Evolutionary conservation across 2,888 invertebrate species (phyloP), one percentile per base, ranked within the genome.

Genomic region (Lasioglossum lativentre): DNA sequence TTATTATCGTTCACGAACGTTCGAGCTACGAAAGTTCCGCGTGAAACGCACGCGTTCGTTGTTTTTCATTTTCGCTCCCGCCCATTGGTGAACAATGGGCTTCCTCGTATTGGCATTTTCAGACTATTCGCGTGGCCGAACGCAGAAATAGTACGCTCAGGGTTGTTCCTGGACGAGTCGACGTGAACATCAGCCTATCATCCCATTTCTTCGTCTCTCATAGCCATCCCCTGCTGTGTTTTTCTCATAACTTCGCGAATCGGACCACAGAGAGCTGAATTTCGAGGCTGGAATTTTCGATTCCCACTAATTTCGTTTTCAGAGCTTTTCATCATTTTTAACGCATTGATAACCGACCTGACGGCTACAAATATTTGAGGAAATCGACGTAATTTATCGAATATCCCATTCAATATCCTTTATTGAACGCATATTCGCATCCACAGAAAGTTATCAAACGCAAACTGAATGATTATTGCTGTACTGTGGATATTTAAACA

Each of bases 31-130:
- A 79, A 78, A 75, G 66, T 88, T 63, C 71, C 68, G 82, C 72
- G 75, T 75, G 77, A 82, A 82, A 72, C 71, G 52, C 45, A 56
- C 75, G 38, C 68, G 59, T 42, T 71, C 52, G 73, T 73, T 78
- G 63, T 78, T 85, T 83, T 81, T 79, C 80, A 79, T 70, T 71
- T 71, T 83, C 80, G 82, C 27, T 63, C 74, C 66, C 72, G 74
- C 74, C 75, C 66, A 68, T 75, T 80, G 76, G 72, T 75, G 85
- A 79, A 91, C 91, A 90, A 90, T 91, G 84, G 84, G 70, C 82
- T 88, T 90, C 82, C 89, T 86, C 85, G 82, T 88, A 91, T 92
- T 85, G 88, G 81, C 85, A 80, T 82, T 76, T 88, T 81, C 78
- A 77, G 78, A 68, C 80, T 76, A 83, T 80, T 84, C 85, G 71